These are phyloP conservation scores for Takifugu rubripes DNA, from an alignment of 2,797 vertebrate genomes.

Conservation along the genomic window DNA sequence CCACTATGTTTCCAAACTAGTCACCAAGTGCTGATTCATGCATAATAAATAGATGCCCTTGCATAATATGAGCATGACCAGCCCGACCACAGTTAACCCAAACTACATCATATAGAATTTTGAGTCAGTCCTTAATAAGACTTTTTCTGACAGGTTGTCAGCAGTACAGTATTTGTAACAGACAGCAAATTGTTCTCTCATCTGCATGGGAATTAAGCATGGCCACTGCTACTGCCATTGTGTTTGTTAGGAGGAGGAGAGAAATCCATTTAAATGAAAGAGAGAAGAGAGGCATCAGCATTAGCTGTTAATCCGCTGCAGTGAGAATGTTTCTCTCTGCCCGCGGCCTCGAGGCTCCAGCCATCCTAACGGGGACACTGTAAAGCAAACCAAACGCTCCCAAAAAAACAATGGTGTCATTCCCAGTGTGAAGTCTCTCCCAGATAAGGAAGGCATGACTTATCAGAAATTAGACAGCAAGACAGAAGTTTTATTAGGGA, in stretches of 20 bases:
- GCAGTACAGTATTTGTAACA: constrained; percentile 52
- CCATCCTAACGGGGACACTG: constrained; percentile 49
- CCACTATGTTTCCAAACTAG: constrained; percentile 27
- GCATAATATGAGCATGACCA: constrained; percentile 66
- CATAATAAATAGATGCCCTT: constrained; percentile 63
- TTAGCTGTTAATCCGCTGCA: constrained; percentile 74
- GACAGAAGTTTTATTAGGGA: constrained; percentile 16
- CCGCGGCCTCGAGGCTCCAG: constrained; percentile 59
- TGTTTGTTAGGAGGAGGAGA: constrained; percentile 41
- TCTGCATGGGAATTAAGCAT: constrained; percentile 52
- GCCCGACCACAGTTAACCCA: constrained; percentile 43
- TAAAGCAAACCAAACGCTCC: constrained; percentile 37
- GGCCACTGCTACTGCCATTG: constrained; percentile 14
- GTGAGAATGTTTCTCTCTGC: constrained; percentile 60
- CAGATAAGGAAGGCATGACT: constrained; percentile 38
- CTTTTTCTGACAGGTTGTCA: constrained; percentile 48
- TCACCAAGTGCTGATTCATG: constrained; percentile 60
- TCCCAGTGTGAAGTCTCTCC: constrained; percentile 16
- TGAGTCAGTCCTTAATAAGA: constrained; percentile 50
- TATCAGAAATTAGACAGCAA: constrained; percentile 29
- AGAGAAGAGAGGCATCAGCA: constrained; percentile 69
- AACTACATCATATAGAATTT: constrained; percentile 52
- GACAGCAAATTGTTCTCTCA: constrained; percentile 47
- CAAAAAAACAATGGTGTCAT: constrained; percentile 20
- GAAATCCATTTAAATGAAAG: constrained; percentile 72